Evolutionary conservation across 1,140 invertebrate genomes (phyloP), one percentile per base, ranked within the genome.

Genomic region (Probaryconus sp.): DNA sequence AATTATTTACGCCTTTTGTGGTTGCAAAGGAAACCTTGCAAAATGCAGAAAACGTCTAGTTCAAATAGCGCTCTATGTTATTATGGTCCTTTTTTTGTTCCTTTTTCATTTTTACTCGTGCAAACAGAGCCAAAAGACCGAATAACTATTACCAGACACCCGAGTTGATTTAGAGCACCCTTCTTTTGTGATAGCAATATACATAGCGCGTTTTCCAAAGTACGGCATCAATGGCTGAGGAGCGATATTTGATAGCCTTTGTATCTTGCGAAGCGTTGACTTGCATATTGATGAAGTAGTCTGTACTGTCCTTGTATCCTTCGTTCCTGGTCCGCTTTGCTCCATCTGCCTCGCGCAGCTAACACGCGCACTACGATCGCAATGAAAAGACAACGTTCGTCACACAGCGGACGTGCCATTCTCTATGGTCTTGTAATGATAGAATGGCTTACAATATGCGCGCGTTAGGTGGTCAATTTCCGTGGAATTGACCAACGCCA

Each of bases 391-490:
- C 9, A 47, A 30, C 35, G 20, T 35, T 55, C 14, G 5, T 45
- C 24, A 38, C 37, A 37, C n/a, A n/a, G n/a, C n/a, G n/a, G n/a
- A n/a, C n/a, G n/a, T 33, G 20, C 40, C 16, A 37, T 43, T 58
- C 30, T 31, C 4, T 37, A 30, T 30, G 30, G 14, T 55, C 31
- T 42, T 26, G 10, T 61, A 50, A 60, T 67, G 64, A 76, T 58
- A 58, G 60, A 63, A 73, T 48, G 37, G 60, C 42, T 65, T 53
- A 73, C 26, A 14, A 63, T 71, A 63, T 31, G 28, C 35, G 35
- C 21, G 28, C 48, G 70, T 78, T 80, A 78, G 76, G 68, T 74
- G 78, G 60, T 79, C 77, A 77, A 77, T 81, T 79, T 79, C 73
- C 69, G 69, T 47, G 31, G 69, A 76, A 78, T 78, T 74, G 79